Percentiles rank a stretch among this genome's conserved stretches.
Conservation (phyloP, 2,888 invertebrate species). For the Euzetes globulus region DNA sequence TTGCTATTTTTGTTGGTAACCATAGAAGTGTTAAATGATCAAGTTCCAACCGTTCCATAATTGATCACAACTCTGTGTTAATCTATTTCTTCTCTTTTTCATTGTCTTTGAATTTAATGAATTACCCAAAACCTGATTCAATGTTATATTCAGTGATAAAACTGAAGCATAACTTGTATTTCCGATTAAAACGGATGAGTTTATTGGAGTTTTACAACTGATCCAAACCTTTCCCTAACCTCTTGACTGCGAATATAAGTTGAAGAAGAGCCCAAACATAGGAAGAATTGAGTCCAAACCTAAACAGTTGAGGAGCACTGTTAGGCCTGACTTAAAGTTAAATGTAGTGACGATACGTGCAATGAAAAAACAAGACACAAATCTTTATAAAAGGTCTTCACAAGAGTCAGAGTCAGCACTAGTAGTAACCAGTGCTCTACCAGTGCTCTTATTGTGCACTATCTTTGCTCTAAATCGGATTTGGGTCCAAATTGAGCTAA, state of each 20-base stretch:
- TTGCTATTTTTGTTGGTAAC: too few relatives aligned
- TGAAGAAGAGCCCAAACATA: neutral
- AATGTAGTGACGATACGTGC: conserved; percentile 12
- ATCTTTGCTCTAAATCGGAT: conserved; percentile 14
- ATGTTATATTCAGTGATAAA: neutral
- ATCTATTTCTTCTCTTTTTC: too few relatives aligned
- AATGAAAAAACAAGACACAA: conserved; percentile 12
- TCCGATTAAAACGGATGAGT: conserved; percentile 16
- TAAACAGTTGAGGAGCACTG: neutral
- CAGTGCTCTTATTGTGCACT: neutral
- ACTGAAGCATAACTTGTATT: neutral
- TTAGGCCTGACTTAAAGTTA: neutral
- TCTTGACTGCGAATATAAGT: too few relatives aligned
- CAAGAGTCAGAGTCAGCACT: conserved; percentile 5
- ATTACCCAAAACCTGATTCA: too few relatives aligned
- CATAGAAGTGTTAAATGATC: too few relatives aligned
- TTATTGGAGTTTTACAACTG: conserved; percentile 13
- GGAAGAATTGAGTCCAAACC: conserved; percentile 3
- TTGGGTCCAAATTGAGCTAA: conserved; percentile 26
- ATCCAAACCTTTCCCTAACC: neutral
- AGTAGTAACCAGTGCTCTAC: neutral
- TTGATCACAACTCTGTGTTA: too few relatives aligned
- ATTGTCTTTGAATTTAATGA: too few relatives aligned
- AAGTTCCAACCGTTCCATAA: too few relatives aligned
- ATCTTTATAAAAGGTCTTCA: conserved; percentile 9